These are phyloP conservation scores for Orchesellides sinensis DNA, from an alignment of 2,888 invertebrate species.

Conservation along the genomic window DNA sequence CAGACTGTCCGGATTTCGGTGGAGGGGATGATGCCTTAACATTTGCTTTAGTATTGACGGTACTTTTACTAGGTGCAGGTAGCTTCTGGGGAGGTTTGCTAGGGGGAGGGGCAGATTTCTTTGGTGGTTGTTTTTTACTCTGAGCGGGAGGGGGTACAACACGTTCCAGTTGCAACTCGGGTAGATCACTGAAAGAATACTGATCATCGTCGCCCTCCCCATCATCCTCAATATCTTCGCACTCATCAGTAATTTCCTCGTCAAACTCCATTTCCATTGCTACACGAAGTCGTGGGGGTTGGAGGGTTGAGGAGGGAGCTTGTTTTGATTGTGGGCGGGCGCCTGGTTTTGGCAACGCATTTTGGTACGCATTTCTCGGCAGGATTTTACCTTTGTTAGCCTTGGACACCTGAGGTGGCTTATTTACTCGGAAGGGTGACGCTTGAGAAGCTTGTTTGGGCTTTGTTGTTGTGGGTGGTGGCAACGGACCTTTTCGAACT, in stretches of 20 bases:
- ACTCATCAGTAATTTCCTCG: background rate
- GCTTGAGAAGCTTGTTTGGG: background rate
- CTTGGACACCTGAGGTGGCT: conserved; percentile 24
- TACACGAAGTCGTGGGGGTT: background rate
- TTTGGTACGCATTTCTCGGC: conserved; percentile 39
- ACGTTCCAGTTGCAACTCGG: background rate
- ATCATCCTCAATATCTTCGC: background rate
- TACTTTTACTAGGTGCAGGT: background rate
- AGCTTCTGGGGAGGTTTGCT: background rate
- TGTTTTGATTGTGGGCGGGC: background rate
- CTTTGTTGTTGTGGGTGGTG: background rate
- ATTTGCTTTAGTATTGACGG: background rate
- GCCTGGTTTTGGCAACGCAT: conserved; percentile 33
- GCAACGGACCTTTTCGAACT: background rate
- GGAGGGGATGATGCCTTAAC: background rate
- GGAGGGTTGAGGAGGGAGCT: no score
- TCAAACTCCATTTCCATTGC: conserved; percentile 18
- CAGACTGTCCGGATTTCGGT: background rate
- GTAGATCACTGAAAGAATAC: background rate
- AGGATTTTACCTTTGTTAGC: conserved; percentile 33
- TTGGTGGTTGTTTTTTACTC: background rate
- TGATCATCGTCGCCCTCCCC: conserved; percentile 13
- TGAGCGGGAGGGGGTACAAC: background rate
- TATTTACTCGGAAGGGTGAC: background rate
- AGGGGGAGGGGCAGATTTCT: background rate